Base-by-base conservation (phyloP, 35 echinoderm and acorn worm genomes). In the Eucidaris tribuloides region DNA sequence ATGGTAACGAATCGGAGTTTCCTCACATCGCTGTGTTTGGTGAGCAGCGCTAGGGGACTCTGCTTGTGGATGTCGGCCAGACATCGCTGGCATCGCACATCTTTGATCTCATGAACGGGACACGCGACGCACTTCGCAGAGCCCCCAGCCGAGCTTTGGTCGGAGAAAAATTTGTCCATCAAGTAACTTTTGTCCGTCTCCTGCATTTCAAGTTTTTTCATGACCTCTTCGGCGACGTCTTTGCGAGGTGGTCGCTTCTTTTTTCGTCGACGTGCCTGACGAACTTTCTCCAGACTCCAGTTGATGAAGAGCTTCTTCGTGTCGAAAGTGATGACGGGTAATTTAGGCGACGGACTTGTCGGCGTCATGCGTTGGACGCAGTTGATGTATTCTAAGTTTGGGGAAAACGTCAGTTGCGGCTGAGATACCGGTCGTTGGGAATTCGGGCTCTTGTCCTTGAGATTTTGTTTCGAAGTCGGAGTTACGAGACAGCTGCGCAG, bases 301-400 rank as follows among this genome's bases (percentile, higher is more conserved):
- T 74, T 74, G 41, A 74, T 74, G 68, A 7, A 74, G 1, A 74
- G 68, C n/a, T 74, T 74, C 0, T 44, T 42, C 0, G 68, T 74
- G 68, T 74, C 36, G 22, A 74, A 74, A 17, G 11, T 44, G 33
- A 25, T 20, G 13, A 23, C 7, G 24, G 28, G 13, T 38, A 40
- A 36, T 41, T 24, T 74, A 0, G 68, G 34, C 11, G 22, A 24
- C 35, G 37, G 15, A 22, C 22, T 22, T 41, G 18, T 22, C 28
- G 68, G 36, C 44, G 68, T 44, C 15, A 74, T 40, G 35, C 68
- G 68, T 5, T 44, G 68, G 18, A 74, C 68, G 37, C 38, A 33
- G n/a, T 74, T 41, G 68, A 74, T 74, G 68, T 74, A 74, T 44
- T 74, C 68, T n/a, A 74, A 40, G 5, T 74, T 44, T 6, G 68